Conservation (phyloP, 2,888 invertebrate genomes). For the Coenonympha glycerion region DNA sequence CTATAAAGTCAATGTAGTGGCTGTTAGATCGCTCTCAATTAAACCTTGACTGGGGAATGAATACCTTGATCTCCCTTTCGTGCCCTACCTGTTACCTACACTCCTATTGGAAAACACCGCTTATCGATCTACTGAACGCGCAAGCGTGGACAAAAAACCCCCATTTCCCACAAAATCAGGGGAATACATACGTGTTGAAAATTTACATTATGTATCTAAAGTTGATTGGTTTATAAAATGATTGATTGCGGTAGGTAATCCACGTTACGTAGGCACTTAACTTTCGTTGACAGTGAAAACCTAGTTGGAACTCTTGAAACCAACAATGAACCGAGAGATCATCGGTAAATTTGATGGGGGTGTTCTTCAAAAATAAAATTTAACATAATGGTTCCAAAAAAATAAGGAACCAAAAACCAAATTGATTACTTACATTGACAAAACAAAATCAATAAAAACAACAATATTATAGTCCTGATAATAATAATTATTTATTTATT, state of each 20-base stretch:
- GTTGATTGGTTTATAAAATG: not conserved
- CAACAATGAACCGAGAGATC: no score
- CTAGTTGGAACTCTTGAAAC: slow-evolving; percentile 5
- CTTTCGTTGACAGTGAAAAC: not conserved
- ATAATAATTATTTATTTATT: no score
- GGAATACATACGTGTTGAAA: not conserved
- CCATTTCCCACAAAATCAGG: not conserved
- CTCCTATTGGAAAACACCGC: slow-evolving; percentile 26
- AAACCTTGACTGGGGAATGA: slow-evolving; percentile 17
- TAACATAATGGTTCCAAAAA: no score
- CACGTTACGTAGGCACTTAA: not conserved
- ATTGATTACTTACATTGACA: no score
- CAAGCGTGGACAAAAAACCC: slow-evolving; percentile 49
- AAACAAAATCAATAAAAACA: no score
- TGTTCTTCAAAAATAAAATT: no score
- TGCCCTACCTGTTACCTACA: slow-evolving; percentile 28
- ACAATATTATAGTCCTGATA: no score
- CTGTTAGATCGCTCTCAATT: slow-evolving; percentile 6
- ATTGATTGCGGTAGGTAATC: slow-evolving; percentile 15
- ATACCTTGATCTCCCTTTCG: slow-evolving; percentile 18
- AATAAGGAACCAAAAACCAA: no score
- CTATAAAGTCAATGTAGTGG: not conserved
- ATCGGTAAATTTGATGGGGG: no score
- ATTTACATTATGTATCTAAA: not conserved
- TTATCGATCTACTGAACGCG: slow-evolving; percentile 63